Evolutionary conservation across 2,113 vertebrate species (phyloP), one percentile per base, ranked within the genome.

Genomic region (Aegypius monachus): DNA sequence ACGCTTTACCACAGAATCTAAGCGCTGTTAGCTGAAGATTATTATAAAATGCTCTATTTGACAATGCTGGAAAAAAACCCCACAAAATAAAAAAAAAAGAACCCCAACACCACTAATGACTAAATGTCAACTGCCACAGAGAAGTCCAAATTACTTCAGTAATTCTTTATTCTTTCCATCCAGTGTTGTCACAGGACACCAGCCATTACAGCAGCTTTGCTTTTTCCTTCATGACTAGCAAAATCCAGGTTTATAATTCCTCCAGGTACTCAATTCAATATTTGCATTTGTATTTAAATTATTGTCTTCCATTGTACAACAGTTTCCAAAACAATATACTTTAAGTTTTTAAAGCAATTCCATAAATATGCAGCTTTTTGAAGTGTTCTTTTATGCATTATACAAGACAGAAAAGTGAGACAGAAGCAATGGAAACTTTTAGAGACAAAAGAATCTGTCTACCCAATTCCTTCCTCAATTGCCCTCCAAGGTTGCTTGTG

Each of bases 151-250:
- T 75, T 84, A 84, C 31, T 77, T 53, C 7, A 73, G 17, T 32
- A 77, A 83, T 88, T 88, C 81, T 85, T 91, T 66, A 38, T 66
- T 94, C 40, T 80, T 77, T 53, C 50, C 15, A 62, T 9, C 36
- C 42, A 58, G 6, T 45, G 32, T 86, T 83, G 93, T 88, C 67
- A 80, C 66, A 96, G 50, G 40, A 65, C 48, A 87, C 10, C 25
- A 83, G 55, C 20, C 59, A 68, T 68, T 75, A 82, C 9, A 90
- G n/a, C 45, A 92, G 58, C 70, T 85, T 86, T 83, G 53, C 8
- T 15, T 87, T 91, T 71, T 36, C 68, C 26, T 65, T 68, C 50
- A 48, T 11, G 45, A 66, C 29, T 38, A 38, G 42, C n/a, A 93
- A 95, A 88, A 81, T 53, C 75, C 40, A 45, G 18, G 8, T 32